Percentiles rank a stretch among this genome's conserved stretches.
Conservation (phyloP, 1,140 invertebrate genomes). For the Drosophila nebulosa region DNA sequence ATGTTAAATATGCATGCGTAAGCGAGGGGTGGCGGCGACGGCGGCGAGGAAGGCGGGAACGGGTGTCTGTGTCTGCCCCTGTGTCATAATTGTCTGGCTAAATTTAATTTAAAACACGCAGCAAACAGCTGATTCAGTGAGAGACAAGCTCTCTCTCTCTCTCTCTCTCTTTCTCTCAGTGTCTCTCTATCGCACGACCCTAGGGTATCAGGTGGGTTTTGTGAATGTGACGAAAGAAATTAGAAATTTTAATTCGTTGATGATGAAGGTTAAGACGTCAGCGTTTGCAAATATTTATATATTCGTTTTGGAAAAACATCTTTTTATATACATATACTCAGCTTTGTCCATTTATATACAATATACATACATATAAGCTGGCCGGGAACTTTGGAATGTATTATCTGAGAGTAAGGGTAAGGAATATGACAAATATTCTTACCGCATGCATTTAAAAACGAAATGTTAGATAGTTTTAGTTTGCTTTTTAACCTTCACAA, state of each 20-base stretch:
- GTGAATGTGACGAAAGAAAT: not conserved
- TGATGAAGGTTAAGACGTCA: not conserved
- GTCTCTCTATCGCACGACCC: not conserved
- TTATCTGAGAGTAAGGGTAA: too few relatives aligned
- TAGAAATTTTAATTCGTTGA: not conserved
- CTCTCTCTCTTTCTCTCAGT: too few relatives aligned
- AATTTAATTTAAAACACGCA: conserved; percentile 39
- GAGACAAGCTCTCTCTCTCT: not conserved
- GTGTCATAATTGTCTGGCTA: conserved; percentile 4
- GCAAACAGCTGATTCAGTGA: conserved; percentile 33
- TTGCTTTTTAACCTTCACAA: too few relatives aligned
- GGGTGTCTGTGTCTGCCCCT: not conserved
- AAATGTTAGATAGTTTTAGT: too few relatives aligned
- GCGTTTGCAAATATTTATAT: not conserved
- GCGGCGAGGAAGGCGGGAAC: not conserved
- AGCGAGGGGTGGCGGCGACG: too few relatives aligned
- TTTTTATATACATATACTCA: too few relatives aligned
- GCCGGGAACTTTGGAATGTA: too few relatives aligned
- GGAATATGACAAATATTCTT: too few relatives aligned
- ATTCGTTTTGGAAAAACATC: too few relatives aligned
- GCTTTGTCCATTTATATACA: too few relatives aligned
- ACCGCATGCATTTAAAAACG: too few relatives aligned
- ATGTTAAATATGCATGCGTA: not conserved
- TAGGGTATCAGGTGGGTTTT: not conserved
- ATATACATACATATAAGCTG: too few relatives aligned